Evolutionary conservation across 1,140 invertebrate genomes (phyloP).

Genomic region (Zaprionus ornatus): DNA sequence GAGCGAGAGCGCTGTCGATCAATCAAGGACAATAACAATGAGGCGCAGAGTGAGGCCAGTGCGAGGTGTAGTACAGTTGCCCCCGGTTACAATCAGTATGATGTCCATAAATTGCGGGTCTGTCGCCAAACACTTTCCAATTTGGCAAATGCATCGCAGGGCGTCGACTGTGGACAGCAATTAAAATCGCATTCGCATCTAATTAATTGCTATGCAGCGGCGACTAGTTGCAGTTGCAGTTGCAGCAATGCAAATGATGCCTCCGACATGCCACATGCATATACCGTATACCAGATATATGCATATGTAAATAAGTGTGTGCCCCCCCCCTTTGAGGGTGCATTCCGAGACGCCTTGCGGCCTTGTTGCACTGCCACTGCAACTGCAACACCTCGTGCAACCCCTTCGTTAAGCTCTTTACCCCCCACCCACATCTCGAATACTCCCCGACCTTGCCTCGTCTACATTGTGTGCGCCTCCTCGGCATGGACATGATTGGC

Average conservation of each 20-base stretch:
- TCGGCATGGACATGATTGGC: slow-evolving; percentile 78
- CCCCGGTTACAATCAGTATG: not conserved
- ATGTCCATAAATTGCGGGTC: slow-evolving; percentile 67
- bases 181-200: slow-evolving; percentile 84
- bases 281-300: too few species aligned
- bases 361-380: slow-evolving; percentile 46
- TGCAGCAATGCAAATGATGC: too few species aligned
- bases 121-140: slow-evolving; percentile 46
- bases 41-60: slow-evolving; percentile 3
- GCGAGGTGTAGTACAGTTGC: slow-evolving; percentile 58
- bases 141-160: slow-evolving; percentile 58
- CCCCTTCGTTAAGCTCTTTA: slow-evolving; percentile 50
- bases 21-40: slow-evolving; percentile 54
- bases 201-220: slow-evolving; percentile 83
- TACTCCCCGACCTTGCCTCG: slow-evolving; percentile 32
- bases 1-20: slow-evolving; percentile 48
- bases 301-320: not conserved
- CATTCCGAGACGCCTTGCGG: slow-evolving; percentile 67
- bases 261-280: too few species aligned
- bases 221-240: slow-evolving; percentile 24
- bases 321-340: slow-evolving; percentile 46
- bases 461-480: slow-evolving; percentile 76
- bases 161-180: slow-evolving; percentile 63
- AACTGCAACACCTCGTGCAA: slow-evolving; percentile 71
- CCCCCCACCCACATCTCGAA: not conserved